A percentile compares a stretch with the other conserved stretches of the same genome.
Evolutionary conservation across 2,797 vertebrate genomes (phyloP).

Genomic region (Phaenicophaeus curvirostris): DNA sequence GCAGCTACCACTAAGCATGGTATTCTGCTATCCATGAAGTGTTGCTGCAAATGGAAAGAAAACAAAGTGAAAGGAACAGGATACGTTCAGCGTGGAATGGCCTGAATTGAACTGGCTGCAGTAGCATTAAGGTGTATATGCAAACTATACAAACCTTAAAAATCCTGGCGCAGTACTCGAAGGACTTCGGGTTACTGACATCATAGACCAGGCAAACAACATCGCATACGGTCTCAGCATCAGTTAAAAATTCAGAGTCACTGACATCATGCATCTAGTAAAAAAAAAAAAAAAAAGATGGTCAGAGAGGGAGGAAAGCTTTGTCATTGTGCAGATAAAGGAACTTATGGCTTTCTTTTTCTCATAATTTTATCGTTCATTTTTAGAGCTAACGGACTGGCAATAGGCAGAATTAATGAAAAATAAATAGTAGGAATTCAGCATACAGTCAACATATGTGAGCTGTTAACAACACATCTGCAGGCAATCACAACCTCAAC

Average conservation of each 20-base stretch:
- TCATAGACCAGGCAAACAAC: slow-evolving; percentile 95
- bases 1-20: slow-evolving; percentile 92
- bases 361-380: not conserved
- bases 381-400: not conserved
- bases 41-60: slow-evolving; percentile 81
- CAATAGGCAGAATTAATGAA: not conserved
- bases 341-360: not conserved
- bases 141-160: slow-evolving; percentile 92
- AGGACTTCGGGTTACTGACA: slow-evolving; percentile 90
- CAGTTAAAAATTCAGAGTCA: slow-evolving; percentile 90
- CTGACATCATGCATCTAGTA: slow-evolving; percentile 91
- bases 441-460: not conserved
- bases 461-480: not conserved
- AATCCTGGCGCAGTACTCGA: slow-evolving; percentile 94
- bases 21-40: slow-evolving; percentile 96
- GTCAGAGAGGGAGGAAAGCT: not conserved
- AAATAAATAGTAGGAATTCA: not conserved
- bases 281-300: slow-evolving; percentile 16
- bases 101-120: not conserved
- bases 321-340: not conserved
- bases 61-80: slow-evolving; percentile 16
- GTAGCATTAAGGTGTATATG: not conserved
- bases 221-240: slow-evolving; percentile 89
- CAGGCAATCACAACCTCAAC: not conserved
- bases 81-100: not conserved